Percentiles rank a stretch among this genome's conserved stretches.
These are phyloP conservation scores for Aphaenogaster ashmeadi DNA, from an alignment of 1,140 invertebrate genomes.

Conservation along the genomic window DNA sequence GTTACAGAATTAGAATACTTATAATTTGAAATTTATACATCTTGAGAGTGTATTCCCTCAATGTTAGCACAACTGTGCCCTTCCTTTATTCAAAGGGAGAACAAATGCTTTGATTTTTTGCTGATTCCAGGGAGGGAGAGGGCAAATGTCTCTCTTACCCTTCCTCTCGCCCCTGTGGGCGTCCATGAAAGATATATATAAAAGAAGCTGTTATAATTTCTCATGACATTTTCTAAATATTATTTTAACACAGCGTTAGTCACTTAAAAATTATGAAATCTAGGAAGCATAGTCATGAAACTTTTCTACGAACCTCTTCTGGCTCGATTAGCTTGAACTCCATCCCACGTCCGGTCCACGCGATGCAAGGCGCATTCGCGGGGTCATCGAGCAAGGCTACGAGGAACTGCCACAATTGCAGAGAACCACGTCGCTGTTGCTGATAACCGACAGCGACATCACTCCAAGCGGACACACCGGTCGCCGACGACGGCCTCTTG, in stretches of 20 bases:
- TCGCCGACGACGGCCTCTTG: slow-evolving; percentile 76
- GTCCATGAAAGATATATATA: too few relatives aligned
- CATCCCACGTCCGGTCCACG: slow-evolving; percentile 97
- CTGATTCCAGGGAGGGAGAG: too few relatives aligned
- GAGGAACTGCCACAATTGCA: slow-evolving; percentile 98
- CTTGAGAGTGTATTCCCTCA: too few relatives aligned
- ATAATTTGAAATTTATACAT: too few relatives aligned
- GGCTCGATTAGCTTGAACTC: slow-evolving; percentile 98
- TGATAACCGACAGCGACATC: slow-evolving; percentile 81
- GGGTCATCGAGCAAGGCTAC: slow-evolving; percentile 96
- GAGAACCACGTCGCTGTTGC: slow-evolving; percentile 91
- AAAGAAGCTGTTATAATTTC: too few relatives aligned
- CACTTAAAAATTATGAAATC: neutral
- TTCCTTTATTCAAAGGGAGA: too few relatives aligned
- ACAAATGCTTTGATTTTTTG: too few relatives aligned
- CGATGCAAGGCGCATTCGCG: slow-evolving; percentile 94
- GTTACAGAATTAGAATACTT: too few relatives aligned
- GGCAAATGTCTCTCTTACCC: too few relatives aligned
- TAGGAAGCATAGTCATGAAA: neutral
- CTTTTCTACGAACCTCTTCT: slow-evolving; percentile 91
- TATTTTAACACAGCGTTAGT: neutral
- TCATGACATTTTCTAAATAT: too few relatives aligned
- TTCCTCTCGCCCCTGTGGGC: too few relatives aligned
- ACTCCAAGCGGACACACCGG: slow-evolving; percentile 78
- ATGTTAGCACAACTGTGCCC: too few relatives aligned